These are phyloP conservation scores for Cichladusa arquata DNA, from an alignment of 2,113 vertebrate species.

Conservation along the genomic window DNA sequence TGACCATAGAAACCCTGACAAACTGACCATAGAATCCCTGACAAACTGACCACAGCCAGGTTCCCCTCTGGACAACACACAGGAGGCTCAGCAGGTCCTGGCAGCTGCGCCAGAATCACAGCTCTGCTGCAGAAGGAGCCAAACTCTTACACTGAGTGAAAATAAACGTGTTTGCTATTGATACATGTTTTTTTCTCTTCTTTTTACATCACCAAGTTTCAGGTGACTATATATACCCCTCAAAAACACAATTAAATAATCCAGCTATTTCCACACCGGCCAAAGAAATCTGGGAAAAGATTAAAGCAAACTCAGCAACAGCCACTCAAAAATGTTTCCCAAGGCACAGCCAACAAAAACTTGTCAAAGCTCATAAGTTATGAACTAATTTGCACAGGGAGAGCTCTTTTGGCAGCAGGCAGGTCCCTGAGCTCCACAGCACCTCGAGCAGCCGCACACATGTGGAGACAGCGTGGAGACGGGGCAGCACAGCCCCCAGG, in stretches of 20 bases:
- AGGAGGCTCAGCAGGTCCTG: neutral
- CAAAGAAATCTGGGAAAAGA: constrained; percentile 33
- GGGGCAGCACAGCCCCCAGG: neutral
- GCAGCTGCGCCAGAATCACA: neutral
- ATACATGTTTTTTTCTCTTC: neutral
- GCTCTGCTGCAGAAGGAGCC: neutral
- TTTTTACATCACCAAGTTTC: neutral
- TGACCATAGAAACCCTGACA: too few relatives aligned
- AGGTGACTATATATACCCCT: neutral
- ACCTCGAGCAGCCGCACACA: neutral
- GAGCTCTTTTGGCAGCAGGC: constrained; percentile 6
- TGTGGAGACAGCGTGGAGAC: neutral
- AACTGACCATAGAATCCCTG: neutral
- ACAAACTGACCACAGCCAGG: neutral
- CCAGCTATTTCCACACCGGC: neutral
- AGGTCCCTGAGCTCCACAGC: neutral
- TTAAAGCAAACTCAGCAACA: constrained; percentile 39
- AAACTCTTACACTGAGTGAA: neutral
- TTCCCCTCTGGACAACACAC: neutral
- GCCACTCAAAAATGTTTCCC: constrained; percentile 37
- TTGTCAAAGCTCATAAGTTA: constrained; percentile 51
- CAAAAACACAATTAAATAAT: constrained; percentile 19
- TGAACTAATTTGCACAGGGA: constrained; percentile 22
- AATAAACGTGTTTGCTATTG: neutral
- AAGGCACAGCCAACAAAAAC: constrained; percentile 53